phyloP scores from a whole-genome alignment of 2,888 invertebrate genomes.

The Syritta pipiens region DNA sequence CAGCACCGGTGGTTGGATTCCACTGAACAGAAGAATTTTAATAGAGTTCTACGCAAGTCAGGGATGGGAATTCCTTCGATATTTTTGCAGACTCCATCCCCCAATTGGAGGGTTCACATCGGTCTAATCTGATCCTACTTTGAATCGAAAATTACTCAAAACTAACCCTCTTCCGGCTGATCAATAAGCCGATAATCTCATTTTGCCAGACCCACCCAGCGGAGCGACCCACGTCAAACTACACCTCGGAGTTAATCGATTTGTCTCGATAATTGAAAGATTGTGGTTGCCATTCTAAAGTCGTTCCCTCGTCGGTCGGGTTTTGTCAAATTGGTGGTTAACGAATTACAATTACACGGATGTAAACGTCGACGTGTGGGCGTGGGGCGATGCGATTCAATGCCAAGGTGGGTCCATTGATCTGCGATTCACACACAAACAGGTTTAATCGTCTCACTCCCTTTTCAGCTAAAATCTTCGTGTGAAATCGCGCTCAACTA shows the following conservation, averaged over 20 bases:
- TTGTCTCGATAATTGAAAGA: constrained; percentile 26
- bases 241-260: constrained; percentile 23
- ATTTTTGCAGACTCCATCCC: no score
- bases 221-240: not conserved
- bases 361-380: no score
- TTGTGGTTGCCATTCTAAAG: not conserved
- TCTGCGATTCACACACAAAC: no score
- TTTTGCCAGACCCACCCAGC: not conserved
- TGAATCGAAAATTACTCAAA: constrained; percentile 5
- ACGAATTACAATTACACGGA: not conserved
- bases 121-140: constrained; percentile 14
- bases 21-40: constrained; percentile 16
- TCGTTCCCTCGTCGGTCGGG: not conserved
- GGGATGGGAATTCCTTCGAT: not conserved
- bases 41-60: constrained; percentile 19
- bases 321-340: constrained; percentile 3
- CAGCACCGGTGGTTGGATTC: not conserved
- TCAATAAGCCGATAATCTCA: constrained; percentile 25
- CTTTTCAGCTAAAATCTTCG: no score
- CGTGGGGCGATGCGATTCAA: no score
- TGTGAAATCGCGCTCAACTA: no score
- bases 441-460: no score
- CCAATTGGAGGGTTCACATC: constrained; percentile 13
- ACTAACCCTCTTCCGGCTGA: constrained; percentile 1
- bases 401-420: no score